Evolutionary conservation across 2,888 invertebrate species (phyloP).

Genomic region (Oligia fasciuncula): DNA sequence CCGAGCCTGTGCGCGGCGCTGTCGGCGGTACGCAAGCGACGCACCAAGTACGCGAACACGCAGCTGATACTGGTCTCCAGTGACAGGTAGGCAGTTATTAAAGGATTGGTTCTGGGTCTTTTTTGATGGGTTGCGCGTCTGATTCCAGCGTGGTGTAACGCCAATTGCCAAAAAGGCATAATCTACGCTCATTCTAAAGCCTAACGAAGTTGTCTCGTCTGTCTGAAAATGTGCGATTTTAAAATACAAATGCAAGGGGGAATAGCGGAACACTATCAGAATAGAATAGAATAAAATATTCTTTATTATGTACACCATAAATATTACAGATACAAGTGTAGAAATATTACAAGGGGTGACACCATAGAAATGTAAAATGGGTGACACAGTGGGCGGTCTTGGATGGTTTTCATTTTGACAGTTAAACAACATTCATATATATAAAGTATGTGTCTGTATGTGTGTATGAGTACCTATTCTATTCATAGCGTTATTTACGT

Average conservation of each 20-base stretch:
- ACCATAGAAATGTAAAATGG: too few relatives aligned
- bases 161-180: background rate
- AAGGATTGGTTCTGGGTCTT: background rate
- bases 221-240: background rate
- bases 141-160: background rate
- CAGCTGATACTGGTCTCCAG: slow-evolving; percentile 96
- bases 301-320: too few relatives aligned
- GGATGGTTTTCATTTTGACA: too few relatives aligned
- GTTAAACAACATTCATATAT: too few relatives aligned
- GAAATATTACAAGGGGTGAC: too few relatives aligned
- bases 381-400: too few relatives aligned
- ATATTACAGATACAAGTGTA: too few relatives aligned
- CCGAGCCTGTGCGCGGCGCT: slow-evolving; percentile 94
- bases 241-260: background rate
- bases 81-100: slow-evolving; percentile 91
- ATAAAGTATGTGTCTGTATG: too few relatives aligned
- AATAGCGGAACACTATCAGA: too few relatives aligned
- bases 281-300: too few relatives aligned
- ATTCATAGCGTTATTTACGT: too few relatives aligned
- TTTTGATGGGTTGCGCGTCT: background rate
- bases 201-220: background rate
- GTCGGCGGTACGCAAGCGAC: slow-evolving; percentile 91
- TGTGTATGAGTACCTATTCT: too few relatives aligned
- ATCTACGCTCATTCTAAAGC: background rate
- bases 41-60: slow-evolving; percentile 91